phyloP scores from a whole-genome alignment of 1,140 invertebrate genomes.

The Trigoniulus corallinus region DNA sequence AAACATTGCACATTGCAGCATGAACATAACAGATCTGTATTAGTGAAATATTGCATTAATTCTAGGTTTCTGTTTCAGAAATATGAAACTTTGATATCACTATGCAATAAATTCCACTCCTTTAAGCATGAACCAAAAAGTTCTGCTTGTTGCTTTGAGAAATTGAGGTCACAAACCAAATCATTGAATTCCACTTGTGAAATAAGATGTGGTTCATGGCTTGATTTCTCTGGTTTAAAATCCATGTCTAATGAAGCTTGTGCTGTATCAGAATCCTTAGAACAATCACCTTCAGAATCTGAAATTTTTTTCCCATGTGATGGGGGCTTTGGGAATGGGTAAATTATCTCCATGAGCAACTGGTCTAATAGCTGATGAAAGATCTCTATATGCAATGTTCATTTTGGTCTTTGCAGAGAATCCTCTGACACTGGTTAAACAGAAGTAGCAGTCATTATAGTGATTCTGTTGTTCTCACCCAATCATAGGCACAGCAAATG shows the following conservation, averaged over 20 bases:
- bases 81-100: background rate
- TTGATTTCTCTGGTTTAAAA: background rate
- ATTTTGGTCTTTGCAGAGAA: background rate
- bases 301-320: background rate
- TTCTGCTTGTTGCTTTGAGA: background rate
- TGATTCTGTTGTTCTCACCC: slow-evolving; percentile 13
- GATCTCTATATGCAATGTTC: too few species aligned
- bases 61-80: background rate
- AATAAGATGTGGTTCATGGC: background rate
- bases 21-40: too few species aligned
- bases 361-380: background rate
- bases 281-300: background rate
- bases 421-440: slow-evolving; percentile 9
- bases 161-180: background rate
- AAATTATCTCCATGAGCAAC: background rate
- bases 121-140: slow-evolving; percentile 1
- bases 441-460: slow-evolving; percentile 13
- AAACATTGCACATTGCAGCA: too few species aligned
- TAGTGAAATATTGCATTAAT: background rate
- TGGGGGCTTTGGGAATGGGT: background rate
- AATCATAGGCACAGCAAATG: slow-evolving; percentile 14
- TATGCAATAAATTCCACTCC: background rate
- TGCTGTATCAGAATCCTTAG: too few species aligned
- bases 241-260: too few species aligned
- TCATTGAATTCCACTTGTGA: background rate